Conservation (phyloP, 2,797 vertebrate genomes). For the Pseudomugil tenellus region DNA sequence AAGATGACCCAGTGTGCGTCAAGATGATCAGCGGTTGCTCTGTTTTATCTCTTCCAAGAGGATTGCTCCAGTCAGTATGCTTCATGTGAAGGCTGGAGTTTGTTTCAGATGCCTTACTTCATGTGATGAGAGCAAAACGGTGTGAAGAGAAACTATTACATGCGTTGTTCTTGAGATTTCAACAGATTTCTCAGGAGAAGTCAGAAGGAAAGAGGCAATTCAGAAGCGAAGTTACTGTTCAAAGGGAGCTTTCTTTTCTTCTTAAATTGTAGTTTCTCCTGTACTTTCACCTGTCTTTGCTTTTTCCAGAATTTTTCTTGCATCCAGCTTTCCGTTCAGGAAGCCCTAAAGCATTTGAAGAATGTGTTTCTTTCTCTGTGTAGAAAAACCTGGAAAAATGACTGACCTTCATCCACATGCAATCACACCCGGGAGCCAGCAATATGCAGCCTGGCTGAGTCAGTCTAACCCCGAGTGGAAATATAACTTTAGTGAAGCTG, state of each 20-base stretch:
- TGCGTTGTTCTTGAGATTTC: conserved; percentile 53
- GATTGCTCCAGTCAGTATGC: conserved; percentile 39
- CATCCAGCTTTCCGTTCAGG: conserved; percentile 49
- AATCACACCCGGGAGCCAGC: conserved; percentile 24
- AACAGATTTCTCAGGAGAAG: conserved; percentile 45
- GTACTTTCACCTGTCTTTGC: conserved; percentile 29
- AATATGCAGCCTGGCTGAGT: conserved; percentile 17
- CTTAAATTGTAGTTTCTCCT: conserved; percentile 14
- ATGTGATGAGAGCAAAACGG: conserved; percentile 43
- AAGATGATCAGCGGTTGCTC: conserved; percentile 37
- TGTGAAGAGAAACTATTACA: conserved; percentile 38
- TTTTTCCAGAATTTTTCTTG: conserved; percentile 45
- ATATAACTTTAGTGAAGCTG: conserved; percentile 34
- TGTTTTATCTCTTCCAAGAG: conserved; percentile 24
- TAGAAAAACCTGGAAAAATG: conserved; percentile 47
- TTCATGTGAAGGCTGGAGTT: conserved; percentile 51
- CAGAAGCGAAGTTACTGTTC: conserved; percentile 41
- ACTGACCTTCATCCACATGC: conserved; percentile 30
- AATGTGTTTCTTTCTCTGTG: conserved; percentile 41
- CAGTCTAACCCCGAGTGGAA: conserved; percentile 25
- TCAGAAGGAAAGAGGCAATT: conserved; percentile 32
- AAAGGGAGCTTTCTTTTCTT: conserved; percentile 9
- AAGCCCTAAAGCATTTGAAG: conserved; percentile 41
- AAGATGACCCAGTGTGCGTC: conserved; percentile 53
- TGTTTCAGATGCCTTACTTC: conserved; percentile 49